Percentiles rank a stretch among this genome's conserved stretches.
These are phyloP conservation scores for Prenolepis imparis DNA, from an alignment of 2,888 invertebrate species.

Conservation along the genomic window DNA sequence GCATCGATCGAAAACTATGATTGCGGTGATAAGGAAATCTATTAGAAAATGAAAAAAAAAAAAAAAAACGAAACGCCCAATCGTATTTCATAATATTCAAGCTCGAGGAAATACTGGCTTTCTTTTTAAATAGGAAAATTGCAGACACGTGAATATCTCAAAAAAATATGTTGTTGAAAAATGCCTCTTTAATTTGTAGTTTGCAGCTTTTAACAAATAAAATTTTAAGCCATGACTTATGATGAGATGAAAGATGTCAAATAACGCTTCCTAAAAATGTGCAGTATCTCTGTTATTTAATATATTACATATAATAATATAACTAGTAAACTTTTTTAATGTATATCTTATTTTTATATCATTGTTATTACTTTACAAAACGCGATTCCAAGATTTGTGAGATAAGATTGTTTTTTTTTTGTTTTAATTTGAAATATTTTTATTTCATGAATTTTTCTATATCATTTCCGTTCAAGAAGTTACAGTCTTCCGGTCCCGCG, in stretches of 20 bases:
- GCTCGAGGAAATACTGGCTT: not conserved
- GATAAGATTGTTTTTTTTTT: not conserved
- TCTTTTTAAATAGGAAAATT: not conserved
- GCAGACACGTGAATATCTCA: not conserved
- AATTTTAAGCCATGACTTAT: not conserved
- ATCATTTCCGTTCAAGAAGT: conserved; percentile 61
- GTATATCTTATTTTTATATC: not conserved
- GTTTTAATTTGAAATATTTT: conserved; percentile 41
- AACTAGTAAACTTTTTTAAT: not conserved
- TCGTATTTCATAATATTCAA: not conserved
- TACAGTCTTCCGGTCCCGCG: conserved; percentile 61
- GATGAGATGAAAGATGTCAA: not conserved
- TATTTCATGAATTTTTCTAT: conserved; percentile 56
- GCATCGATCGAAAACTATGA: conserved; percentile 66
- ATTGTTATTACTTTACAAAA: not conserved
- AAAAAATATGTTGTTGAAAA: not conserved
- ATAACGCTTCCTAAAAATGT: not conserved
- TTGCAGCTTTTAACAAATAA: not conserved
- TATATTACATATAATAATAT: not conserved
- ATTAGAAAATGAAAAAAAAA: not conserved
- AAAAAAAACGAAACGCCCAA: not conserved
- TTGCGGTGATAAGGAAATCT: conserved; percentile 55
- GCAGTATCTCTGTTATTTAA: not conserved
- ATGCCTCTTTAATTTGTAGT: not conserved
- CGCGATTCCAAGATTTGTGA: not conserved